Conservation (phyloP, 35 echinoderm and acorn worm species). For the Amphiura filiformis region DNA sequence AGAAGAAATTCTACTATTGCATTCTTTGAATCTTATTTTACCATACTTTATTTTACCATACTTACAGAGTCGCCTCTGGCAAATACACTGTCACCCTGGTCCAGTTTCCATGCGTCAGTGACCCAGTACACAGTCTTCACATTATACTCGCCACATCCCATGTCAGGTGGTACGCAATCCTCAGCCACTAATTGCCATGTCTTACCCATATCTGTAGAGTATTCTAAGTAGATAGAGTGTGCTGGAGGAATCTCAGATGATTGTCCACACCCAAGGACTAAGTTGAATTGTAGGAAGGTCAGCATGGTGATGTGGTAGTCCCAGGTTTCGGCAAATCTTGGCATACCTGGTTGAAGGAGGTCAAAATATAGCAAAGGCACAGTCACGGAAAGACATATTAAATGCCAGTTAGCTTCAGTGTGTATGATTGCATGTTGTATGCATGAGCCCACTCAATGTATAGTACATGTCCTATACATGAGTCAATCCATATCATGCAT, state of each 20-base stretch:
- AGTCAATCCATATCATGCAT: no score
- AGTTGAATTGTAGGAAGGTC: slow-evolving; percentile 87
- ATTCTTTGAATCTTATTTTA: no score
- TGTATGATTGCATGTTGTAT: no score
- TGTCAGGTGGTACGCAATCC: slow-evolving; percentile 80
- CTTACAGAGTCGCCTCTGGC: slow-evolving; percentile 64
- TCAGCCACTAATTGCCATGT: slow-evolving; percentile 65
- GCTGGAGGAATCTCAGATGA: background rate
- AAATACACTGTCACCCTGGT: slow-evolving; percentile 66
- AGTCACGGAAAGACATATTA: no score
- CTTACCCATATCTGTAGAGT: slow-evolving; percentile 79
- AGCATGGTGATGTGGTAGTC: slow-evolving; percentile 74
- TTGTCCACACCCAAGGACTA: slow-evolving; percentile 67
- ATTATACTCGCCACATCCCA: slow-evolving; percentile 76
- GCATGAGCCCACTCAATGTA: no score
- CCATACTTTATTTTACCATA: no score
- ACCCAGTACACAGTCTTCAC: slow-evolving; percentile 54
- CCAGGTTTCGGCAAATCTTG: slow-evolving; percentile 90
- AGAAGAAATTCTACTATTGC: no score
- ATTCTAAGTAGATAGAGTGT: slow-evolving; percentile 55
- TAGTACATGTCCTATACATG: no score
- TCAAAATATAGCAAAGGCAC: no score
- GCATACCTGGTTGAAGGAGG: slow-evolving; percentile 39
- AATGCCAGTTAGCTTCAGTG: no score
- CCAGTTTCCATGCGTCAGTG: slow-evolving; percentile 67